Conservation (phyloP, 1,140 invertebrate genomes). For the Drosophila ohnishii region DNA sequence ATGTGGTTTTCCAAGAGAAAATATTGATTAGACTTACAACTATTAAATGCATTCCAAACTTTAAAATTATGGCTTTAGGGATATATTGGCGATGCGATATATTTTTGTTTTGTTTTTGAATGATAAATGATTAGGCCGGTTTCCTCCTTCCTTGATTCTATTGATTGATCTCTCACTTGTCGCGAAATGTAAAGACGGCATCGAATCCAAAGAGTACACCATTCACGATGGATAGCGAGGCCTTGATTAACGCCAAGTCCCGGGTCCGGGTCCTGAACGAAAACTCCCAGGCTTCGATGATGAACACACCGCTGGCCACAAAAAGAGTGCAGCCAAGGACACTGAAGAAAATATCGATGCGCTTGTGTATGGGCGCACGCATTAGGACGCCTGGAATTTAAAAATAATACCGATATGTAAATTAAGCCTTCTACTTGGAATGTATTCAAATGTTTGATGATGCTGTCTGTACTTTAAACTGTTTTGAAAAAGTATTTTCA, state of each 20-base stretch:
- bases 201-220: constrained; percentile 89
- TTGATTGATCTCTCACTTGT: constrained; percentile 60
- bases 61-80: not conserved
- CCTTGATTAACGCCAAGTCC: constrained; percentile 89
- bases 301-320: constrained; percentile 87
- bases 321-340: constrained; percentile 88
- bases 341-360: constrained; percentile 90
- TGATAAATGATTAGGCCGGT: constrained; percentile 5
- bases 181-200: constrained; percentile 89
- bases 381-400: constrained; percentile 85
- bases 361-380: constrained; percentile 86
- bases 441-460: not conserved
- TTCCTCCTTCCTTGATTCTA: not conserved
- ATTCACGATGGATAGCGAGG: constrained; percentile 88
- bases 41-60: constrained; percentile 57
- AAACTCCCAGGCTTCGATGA: constrained; percentile 85
- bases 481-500: not conserved
- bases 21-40: constrained; percentile 29
- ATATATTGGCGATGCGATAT: not conserved
- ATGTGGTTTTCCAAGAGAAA: constrained; percentile 13
- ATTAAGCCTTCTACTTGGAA: not conserved
- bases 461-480: not conserved
- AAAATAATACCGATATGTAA: not conserved
- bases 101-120: not conserved
- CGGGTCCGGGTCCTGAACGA: constrained; percentile 78